Evolutionary conservation across 2,113 vertebrate genomes (phyloP).

Genomic region (Coreoperca whiteheadi): DNA sequence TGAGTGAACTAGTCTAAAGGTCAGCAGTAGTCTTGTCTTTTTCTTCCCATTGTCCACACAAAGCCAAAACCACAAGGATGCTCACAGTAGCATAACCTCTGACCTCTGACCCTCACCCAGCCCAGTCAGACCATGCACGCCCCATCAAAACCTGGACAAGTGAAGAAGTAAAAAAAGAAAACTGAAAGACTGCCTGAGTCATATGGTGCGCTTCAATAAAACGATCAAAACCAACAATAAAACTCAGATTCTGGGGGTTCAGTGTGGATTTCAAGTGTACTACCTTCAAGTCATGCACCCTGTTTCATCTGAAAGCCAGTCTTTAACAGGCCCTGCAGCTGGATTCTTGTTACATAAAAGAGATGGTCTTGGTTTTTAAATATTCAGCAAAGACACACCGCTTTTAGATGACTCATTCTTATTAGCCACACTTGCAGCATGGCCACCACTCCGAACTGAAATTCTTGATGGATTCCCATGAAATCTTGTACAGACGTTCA

Average conservation of each 20-base stretch:
- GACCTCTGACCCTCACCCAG: too few species aligned
- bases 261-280: slow-evolving; percentile 8
- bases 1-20: neutral
- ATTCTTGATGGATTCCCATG: neutral
- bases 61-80: slow-evolving; percentile 19
- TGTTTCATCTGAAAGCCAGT: slow-evolving; percentile 14
- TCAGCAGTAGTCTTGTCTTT: neutral
- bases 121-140: slow-evolving; percentile 1
- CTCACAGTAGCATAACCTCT: slow-evolving; percentile 62
- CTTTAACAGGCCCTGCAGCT: slow-evolving; percentile 12
- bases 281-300: neutral
- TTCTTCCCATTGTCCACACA: neutral
- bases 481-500: neutral
- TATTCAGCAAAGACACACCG: slow-evolving; percentile 3
- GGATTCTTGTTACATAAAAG: slow-evolving; percentile 14
- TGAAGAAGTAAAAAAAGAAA: slow-evolving; percentile 25
- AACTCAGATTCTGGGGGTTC: slow-evolving; percentile 30
- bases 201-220: slow-evolving; percentile 11
- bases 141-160: slow-evolving; percentile 18
- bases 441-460: neutral
- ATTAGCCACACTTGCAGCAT: neutral
- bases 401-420: neutral
- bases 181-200: slow-evolving; percentile 11
- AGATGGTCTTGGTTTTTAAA: slow-evolving; percentile 13
- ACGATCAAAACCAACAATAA: slow-evolving; percentile 32